phyloP scores from a whole-genome alignment of 2,888 invertebrate species.

The Rugalucina vietnamica region DNA sequence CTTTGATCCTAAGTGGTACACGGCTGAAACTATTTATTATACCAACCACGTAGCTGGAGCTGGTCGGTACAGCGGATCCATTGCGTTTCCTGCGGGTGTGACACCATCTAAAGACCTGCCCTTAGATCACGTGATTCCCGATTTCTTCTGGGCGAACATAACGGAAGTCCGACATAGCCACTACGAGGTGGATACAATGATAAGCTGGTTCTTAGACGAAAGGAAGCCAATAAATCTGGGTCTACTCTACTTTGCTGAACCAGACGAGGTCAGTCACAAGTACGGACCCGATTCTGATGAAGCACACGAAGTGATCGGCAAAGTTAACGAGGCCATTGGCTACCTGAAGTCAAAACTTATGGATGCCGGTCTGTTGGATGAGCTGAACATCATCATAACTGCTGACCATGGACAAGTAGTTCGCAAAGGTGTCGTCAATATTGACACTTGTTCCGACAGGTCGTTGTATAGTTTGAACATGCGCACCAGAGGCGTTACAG shows the following conservation, averaged over 20 bases:
- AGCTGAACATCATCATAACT: constrained; percentile 88
- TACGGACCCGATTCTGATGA: constrained; percentile 83
- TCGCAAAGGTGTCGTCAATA: neutral
- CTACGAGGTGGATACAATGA: constrained; percentile 56
- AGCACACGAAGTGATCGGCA: constrained; percentile 84
- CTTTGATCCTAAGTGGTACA: no score
- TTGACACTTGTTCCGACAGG: neutral
- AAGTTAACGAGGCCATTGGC: constrained; percentile 79
- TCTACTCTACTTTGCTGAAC: constrained; percentile 89
- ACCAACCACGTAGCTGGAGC: no score
- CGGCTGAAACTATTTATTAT: no score
- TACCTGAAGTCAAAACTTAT: constrained; percentile 86
- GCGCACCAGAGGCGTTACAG: neutral
- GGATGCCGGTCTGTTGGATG: constrained; percentile 84
- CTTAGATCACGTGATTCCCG: constrained; percentile 50
- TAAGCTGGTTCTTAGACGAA: constrained; percentile 70
- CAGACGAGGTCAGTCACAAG: constrained; percentile 87
- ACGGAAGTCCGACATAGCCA: no score
- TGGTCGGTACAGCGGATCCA: constrained; percentile 86
- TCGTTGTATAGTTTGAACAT: neutral
- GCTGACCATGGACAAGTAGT: constrained; percentile 89
- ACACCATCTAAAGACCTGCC: constrained; percentile 84
- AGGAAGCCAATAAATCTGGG: constrained; percentile 88
- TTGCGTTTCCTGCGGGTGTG: constrained; percentile 89
- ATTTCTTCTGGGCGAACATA: constrained; percentile 79